A percentile compares a stretch with the other conserved stretches of the same genome.
Conservation (phyloP, 2,113 vertebrate genomes). For the Orientallactaga bullata region DNA sequence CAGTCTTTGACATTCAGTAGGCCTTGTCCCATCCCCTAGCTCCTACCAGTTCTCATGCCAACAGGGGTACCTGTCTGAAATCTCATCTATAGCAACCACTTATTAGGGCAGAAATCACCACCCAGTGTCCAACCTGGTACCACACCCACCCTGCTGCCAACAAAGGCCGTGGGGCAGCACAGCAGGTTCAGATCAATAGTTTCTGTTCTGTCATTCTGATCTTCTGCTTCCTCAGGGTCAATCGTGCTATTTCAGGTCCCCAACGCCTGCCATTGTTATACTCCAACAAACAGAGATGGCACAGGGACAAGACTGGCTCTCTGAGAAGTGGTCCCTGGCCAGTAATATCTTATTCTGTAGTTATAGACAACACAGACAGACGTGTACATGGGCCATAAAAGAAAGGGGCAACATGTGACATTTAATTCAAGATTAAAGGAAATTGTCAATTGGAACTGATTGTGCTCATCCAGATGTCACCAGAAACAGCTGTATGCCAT, state of each 20-base stretch:
- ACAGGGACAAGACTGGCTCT: neutral
- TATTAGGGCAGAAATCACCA: neutral
- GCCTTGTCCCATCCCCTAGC: neutral
- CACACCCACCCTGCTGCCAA: neutral
- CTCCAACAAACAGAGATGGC: neutral
- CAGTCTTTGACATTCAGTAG: neutral
- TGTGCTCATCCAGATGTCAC: conserved; percentile 77
- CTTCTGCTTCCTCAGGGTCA: neutral
- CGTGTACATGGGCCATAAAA: conserved; percentile 50
- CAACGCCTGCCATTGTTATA: neutral
- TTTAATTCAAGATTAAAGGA: conserved; percentile 76
- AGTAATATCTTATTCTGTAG: conserved; percentile 42
- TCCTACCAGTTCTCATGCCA: neutral
- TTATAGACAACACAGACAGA: conserved; percentile 63
- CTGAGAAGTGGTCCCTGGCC: conserved; percentile 5
- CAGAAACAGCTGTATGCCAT: conserved; percentile 68
- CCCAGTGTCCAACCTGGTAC: neutral
- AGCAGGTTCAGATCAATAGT: neutral
- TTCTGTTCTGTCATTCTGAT: neutral
- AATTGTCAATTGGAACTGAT: conserved; percentile 64
- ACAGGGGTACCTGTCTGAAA: neutral
- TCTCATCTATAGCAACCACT: neutral
- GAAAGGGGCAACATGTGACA: conserved; percentile 71
- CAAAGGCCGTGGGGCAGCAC: neutral
- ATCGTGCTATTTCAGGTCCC: neutral